phyloP scores from a whole-genome alignment of 2,113 vertebrate species.

The Sarotherodon lohbergeri region DNA sequence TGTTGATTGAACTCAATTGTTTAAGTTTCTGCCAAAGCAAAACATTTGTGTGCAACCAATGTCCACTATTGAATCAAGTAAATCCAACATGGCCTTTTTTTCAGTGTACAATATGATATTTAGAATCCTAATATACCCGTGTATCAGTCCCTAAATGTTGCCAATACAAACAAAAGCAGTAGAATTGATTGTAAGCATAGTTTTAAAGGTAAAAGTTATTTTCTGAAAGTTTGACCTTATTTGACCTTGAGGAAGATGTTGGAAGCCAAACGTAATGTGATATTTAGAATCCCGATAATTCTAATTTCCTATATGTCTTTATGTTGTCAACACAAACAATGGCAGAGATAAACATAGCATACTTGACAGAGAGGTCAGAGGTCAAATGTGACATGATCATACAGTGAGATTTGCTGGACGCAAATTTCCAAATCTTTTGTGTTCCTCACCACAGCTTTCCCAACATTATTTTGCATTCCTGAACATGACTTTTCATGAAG shows the following conservation, averaged over 20 bases:
- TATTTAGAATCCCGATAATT: rapidly evolving
- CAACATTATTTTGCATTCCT: not conserved
- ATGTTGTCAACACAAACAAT: rapidly evolving
- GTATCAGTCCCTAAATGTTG: not conserved
- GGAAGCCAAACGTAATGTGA: not conserved
- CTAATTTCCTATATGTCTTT: not conserved
- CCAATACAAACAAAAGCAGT: not conserved
- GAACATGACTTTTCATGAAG: not conserved
- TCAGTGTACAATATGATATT: not conserved
- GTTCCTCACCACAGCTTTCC: not conserved
- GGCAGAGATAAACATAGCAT: not conserved
- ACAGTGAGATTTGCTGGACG: not conserved
- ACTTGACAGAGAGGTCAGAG: not conserved
- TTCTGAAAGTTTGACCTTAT: not conserved
- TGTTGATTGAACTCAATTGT: too few relatives aligned
- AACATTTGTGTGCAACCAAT: too few relatives aligned
- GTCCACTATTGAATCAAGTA: too few relatives aligned
- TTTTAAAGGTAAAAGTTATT: not conserved
- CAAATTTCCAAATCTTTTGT: not conserved
- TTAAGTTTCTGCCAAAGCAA: too few relatives aligned
- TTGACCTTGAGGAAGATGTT: not conserved
- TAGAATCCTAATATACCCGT: not conserved
- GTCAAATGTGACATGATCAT: not conserved
- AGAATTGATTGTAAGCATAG: rapidly evolving
- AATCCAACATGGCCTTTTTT: too few relatives aligned